Evolutionary conservation across 2,888 invertebrate genomes (phyloP), one percentile per base, ranked within the genome.

Genomic region (Plebejus argus): DNA sequence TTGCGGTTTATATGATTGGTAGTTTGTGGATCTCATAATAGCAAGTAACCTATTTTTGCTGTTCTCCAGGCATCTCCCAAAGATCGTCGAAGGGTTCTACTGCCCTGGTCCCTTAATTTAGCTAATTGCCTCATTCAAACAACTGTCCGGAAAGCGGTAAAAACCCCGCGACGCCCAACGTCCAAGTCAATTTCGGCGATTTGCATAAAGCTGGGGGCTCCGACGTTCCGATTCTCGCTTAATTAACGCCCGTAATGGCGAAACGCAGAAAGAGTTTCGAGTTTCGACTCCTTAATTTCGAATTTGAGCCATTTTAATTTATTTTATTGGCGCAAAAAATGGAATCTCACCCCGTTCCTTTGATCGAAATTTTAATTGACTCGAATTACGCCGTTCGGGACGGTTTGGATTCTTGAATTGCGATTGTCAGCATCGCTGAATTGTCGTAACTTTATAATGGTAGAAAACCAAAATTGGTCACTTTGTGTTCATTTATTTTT

Each of bases 211-310:
- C 90, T 87, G 84, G 87, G 86, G 86, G 90, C 90, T 91, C 91
- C 92, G 92, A 91, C 92, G 89, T 90, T 92, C 92, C 90, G 92
- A 92, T 93, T 92, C 92, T 91, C 90, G 92, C 91, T 92, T 92
- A 93, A 93, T 93, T 93, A 93, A 90, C 91, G 89, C 88, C 87
- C 88, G 88, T 84, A 82, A 88, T 86, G 85, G 88, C 76, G 84
- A 83, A 82, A 83, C 83, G 74, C 80, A 88, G 90, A 90, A 91
- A 90, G 91, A 91, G 91, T 91, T 91, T 86, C 87, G 87, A 87
- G 91, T 91, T 91, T 85, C 87, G 87, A 88, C 88, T 86, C 85
- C 86, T 86, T 85, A 88, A 84, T 89, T 88, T 87, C 83, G 87
- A 89, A 88, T 89, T 88, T 85, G 86, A 83, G 84, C 86, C 84